These are phyloP conservation scores for Ispidina picta DNA, from an alignment of 2,797 vertebrate genomes.

Conservation along the genomic window DNA sequence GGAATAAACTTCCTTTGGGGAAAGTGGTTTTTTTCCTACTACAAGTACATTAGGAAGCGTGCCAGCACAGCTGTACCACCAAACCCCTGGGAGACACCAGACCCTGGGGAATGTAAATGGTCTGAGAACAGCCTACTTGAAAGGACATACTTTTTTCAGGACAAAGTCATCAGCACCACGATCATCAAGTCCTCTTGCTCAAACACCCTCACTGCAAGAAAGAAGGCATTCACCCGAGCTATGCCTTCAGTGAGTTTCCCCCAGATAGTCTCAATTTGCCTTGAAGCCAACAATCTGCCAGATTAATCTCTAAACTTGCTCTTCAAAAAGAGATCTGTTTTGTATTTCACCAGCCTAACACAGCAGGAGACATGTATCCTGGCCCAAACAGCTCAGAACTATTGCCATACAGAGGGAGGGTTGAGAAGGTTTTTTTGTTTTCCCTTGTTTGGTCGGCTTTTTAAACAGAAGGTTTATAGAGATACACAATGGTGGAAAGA, in stretches of 20 bases:
- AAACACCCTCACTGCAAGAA: neutral
- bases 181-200: conserved; percentile 9
- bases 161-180: neutral
- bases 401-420: neutral
- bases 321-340: conserved; percentile 31
- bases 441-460: neutral
- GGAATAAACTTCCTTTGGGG: conserved; percentile 37
- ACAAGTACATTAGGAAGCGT: conserved; percentile 23
- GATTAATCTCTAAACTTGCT: conserved; percentile 30
- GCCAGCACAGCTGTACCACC: conserved; percentile 48
- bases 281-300: conserved; percentile 41
- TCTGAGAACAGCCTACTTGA: conserved; percentile 20
- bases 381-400: neutral
- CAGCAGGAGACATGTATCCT: conserved; percentile 28
- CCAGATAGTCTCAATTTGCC: neutral
- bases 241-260: neutral
- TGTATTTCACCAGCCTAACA: conserved; percentile 3
- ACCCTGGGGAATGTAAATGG: conserved; percentile 10
- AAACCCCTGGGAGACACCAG: conserved; percentile 25
- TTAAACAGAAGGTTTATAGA: conserved; percentile 47
- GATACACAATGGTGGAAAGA: conserved; percentile 13
- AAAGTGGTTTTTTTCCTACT: neutral
- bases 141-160: conserved; percentile 20
- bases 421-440: conserved; percentile 18
- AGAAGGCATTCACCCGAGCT: neutral